Percentiles rank a stretch among this genome's conserved stretches.
phyloP scores from a whole-genome alignment of 2,888 invertebrate genomes.

The Tetranychus piercei region DNA sequence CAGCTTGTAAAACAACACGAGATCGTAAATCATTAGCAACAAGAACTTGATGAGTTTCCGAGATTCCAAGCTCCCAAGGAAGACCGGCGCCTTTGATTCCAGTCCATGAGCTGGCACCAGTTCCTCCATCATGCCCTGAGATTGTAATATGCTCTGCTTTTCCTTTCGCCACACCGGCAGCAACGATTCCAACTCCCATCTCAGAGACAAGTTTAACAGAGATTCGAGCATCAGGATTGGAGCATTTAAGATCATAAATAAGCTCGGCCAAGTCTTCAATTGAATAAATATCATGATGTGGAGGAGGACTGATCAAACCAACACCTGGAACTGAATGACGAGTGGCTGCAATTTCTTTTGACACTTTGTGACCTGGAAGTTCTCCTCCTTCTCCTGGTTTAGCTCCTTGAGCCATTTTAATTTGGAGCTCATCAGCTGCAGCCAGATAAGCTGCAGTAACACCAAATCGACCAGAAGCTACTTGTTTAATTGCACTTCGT shows the following conservation, averaged over 20 bases:
- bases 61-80: constrained; percentile 94
- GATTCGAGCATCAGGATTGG: constrained; percentile 82
- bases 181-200: constrained; percentile 94
- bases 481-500: constrained; percentile 92
- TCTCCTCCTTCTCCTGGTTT: constrained; percentile 99
- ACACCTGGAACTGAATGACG: constrained; percentile 91
- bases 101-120: constrained; percentile 96
- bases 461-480: constrained; percentile 93
- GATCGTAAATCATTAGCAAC: constrained; percentile 79
- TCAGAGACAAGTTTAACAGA: constrained; percentile 96
- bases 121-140: constrained; percentile 97
- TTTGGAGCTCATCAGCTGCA: constrained; percentile 93
- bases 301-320: constrained; percentile 92
- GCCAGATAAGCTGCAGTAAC: constrained; percentile 93
- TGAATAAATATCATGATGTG: constrained; percentile 98
- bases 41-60: constrained; percentile 93
- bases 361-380: constrained; percentile 69
- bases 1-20: constrained; percentile 83
- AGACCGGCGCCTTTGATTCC: constrained; percentile 94
- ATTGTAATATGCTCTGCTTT: constrained; percentile 97
- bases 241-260: constrained; percentile 92
- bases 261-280: constrained; percentile 96
- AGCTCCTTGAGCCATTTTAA: constrained; percentile 99
- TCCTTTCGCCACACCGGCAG: constrained; percentile 93
- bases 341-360: constrained; percentile 80